Evolutionary conservation across 2,113 vertebrate species (phyloP).

Genomic region (Semnornis frantzii): DNA sequence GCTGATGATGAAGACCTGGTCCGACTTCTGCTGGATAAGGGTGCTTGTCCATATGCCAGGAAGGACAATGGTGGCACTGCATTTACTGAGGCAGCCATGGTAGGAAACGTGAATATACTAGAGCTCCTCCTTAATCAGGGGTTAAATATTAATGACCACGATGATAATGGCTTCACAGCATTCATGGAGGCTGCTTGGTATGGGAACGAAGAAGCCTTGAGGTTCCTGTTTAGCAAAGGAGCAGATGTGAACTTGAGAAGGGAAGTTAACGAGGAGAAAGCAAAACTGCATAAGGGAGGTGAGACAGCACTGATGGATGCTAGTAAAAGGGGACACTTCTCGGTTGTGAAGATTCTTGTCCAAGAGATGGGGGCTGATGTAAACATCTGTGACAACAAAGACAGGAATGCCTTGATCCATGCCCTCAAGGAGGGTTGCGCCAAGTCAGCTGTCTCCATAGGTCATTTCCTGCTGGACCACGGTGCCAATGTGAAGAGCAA

Average conservation of each 20-base stretch:
- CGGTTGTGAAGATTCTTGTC: slow-evolving; percentile 12
- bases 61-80: slow-evolving; percentile 75
- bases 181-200: slow-evolving; percentile 74
- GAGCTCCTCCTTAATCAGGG: slow-evolving; percentile 34
- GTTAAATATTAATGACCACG: slow-evolving; percentile 41
- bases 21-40: slow-evolving; percentile 45
- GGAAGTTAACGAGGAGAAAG: slow-evolving; percentile 1
- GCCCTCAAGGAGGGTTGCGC: not conserved
- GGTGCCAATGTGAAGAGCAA: slow-evolving; percentile 40
- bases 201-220: slow-evolving; percentile 25
- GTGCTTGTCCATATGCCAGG: slow-evolving; percentile 47
- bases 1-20: not conserved
- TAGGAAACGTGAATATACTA: slow-evolving; percentile 40
- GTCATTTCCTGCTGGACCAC: not conserved
- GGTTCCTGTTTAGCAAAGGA: slow-evolving; percentile 49
- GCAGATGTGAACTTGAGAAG: slow-evolving; percentile 70
- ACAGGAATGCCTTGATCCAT: slow-evolving; percentile 66
- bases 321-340: not conserved
- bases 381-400: slow-evolving; percentile 66
- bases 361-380: slow-evolving; percentile 68
- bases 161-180: slow-evolving; percentile 73
- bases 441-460: not conserved
- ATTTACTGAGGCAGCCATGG: slow-evolving; percentile 60
- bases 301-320: slow-evolving; percentile 76
- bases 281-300: slow-evolving; percentile 62